A percentile compares a stretch with the other conserved stretches of the same genome.
Conservation (phyloP, 2,113 vertebrate genomes). For the Peucedramus taeniatus region DNA sequence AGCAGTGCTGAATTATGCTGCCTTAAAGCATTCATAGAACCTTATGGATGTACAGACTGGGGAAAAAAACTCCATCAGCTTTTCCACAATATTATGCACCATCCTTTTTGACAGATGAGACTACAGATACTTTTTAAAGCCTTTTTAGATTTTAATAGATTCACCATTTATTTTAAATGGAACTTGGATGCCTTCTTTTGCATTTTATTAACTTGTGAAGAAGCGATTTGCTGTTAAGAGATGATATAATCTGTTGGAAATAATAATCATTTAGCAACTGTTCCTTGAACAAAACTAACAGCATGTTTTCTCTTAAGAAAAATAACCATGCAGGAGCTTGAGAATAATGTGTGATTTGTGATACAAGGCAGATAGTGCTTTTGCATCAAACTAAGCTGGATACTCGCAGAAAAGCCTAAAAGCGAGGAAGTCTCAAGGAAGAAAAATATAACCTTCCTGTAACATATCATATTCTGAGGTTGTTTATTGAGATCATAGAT, state of each 20-base stretch:
- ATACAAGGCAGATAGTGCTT: background rate
- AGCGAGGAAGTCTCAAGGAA: background rate
- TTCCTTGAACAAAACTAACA: background rate
- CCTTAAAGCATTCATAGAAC: background rate
- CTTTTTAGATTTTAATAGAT: background rate
- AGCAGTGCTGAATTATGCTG: background rate
- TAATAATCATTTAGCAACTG: conserved; percentile 12
- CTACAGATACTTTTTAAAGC: background rate
- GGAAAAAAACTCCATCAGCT: background rate
- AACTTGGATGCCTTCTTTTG: background rate
- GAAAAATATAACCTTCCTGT: background rate
- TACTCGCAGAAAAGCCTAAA: background rate
- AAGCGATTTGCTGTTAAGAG: background rate
- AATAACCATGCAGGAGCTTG: background rate
- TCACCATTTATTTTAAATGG: background rate
- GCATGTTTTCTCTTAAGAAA: background rate
- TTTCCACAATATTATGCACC: background rate
- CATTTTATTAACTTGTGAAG: conserved; percentile 14
- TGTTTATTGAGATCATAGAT: background rate
- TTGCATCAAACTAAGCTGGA: background rate
- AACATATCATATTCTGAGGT: background rate
- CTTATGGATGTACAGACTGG: background rate
- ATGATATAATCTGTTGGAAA: conserved; percentile 1
- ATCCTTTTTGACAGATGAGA: background rate
- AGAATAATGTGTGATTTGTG: background rate